Percentiles rank a stretch among this genome's conserved stretches.
phyloP scores from a whole-genome alignment of 2,797 vertebrate genomes.

The Ceryle rudis region DNA sequence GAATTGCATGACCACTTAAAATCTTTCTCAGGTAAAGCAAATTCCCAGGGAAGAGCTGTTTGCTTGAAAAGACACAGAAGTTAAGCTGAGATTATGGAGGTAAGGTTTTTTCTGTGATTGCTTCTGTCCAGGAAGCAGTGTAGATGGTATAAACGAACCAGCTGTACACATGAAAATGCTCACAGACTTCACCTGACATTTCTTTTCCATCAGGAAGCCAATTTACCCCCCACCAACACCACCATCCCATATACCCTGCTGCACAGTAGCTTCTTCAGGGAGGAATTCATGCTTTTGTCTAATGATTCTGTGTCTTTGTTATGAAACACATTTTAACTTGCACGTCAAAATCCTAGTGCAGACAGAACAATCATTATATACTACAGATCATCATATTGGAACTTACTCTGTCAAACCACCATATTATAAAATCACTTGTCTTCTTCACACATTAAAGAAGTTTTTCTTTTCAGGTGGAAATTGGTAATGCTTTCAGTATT shows the following conservation, averaged over 20 bases:
- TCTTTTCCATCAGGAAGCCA: background rate
- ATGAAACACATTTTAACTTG: background rate
- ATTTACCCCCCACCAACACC: rapidly evolving
- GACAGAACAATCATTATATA: background rate
- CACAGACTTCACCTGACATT: background rate
- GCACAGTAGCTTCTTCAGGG: background rate
- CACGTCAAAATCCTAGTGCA: background rate
- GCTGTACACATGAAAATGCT: background rate
- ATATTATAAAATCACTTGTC: background rate
- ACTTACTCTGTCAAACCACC: background rate
- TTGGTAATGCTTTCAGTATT: background rate
- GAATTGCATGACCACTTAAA: background rate
- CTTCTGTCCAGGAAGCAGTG: background rate
- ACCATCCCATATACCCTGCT: background rate
- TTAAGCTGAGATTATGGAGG: background rate
- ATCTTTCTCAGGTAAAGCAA: background rate
- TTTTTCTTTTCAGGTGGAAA: background rate
- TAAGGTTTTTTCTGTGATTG: background rate
- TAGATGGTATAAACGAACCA: background rate
- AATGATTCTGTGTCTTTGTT: background rate
- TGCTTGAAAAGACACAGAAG: background rate
- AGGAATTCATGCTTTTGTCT: background rate
- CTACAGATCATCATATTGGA: background rate
- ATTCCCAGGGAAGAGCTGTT: background rate
- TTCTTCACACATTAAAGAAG: background rate